Percentiles rank a stretch among this genome's conserved stretches.
These are phyloP conservation scores for Actinia equina DNA, from an alignment of 64 coral and sea anemone species.

Conservation along the genomic window DNA sequence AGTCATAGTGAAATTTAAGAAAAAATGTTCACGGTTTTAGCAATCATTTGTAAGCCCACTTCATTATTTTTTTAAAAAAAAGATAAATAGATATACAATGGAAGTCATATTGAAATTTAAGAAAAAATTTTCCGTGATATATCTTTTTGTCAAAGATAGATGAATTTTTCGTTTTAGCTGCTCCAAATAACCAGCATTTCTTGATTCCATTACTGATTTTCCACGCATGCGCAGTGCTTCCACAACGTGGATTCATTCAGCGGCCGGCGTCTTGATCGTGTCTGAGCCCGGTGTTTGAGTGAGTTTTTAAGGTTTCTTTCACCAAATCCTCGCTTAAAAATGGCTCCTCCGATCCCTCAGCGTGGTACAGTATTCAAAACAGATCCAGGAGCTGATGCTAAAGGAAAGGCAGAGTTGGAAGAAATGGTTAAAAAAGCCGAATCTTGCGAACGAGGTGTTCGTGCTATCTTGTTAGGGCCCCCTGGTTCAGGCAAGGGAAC, in stretches of 20 bases:
- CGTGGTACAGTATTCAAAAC: slow-evolving; percentile 19
- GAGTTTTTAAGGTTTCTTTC: not conserved
- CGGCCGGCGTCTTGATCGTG: not conserved
- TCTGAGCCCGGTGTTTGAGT: not conserved
- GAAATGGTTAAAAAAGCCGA: slow-evolving; percentile 54
- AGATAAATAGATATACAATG: too few species aligned
- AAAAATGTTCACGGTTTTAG: too few species aligned
- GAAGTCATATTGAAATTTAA: too few species aligned
- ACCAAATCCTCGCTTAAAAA: not conserved
- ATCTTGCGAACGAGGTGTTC: slow-evolving; percentile 46
- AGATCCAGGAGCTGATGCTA: slow-evolving; percentile 15
- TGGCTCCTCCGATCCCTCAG: slow-evolving; percentile 21
- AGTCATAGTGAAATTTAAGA: too few species aligned
- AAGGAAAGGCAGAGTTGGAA: slow-evolving; percentile 14
- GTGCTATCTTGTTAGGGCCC: slow-evolving; percentile 87
- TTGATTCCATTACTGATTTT: slow-evolving; percentile 1
- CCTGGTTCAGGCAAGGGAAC: slow-evolving; percentile 92
- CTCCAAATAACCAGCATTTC: not conserved
- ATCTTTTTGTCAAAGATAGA: too few species aligned
- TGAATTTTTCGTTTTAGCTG: not conserved
- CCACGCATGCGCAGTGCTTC: not conserved
- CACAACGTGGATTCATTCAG: slow-evolving; percentile 14
- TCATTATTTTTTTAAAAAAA: too few species aligned
- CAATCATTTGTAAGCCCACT: too few species aligned
- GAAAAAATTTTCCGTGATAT: too few species aligned